Evolutionary conservation across 2,113 vertebrate species (phyloP).

Genomic region (Camelus bactrianus): DNA sequence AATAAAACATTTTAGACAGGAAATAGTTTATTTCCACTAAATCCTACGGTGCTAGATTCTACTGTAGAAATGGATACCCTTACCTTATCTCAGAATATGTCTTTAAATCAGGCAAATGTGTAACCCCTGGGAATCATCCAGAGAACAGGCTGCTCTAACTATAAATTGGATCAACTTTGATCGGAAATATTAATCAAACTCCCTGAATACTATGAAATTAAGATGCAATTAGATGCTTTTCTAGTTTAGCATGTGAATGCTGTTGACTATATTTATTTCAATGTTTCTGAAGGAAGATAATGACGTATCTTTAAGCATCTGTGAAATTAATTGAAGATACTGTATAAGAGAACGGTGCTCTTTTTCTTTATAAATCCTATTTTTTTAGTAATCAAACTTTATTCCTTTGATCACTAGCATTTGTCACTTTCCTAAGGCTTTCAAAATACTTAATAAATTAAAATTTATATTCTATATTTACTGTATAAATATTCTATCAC

Average conservation of each 20-base stretch:
- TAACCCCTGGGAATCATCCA: neutral
- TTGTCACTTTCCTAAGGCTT: neutral
- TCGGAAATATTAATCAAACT: constrained; percentile 2
- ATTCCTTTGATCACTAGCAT: constrained; percentile 15
- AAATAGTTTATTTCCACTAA: neutral
- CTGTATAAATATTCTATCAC: neutral
- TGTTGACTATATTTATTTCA: constrained; percentile 15
- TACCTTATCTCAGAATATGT: neutral
- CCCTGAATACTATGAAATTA: neutral
- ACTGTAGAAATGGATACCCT: neutral
- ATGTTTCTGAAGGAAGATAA: neutral
- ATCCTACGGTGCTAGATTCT: neutral
- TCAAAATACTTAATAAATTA: neutral
- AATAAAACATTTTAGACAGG: neutral
- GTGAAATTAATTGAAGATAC: neutral
- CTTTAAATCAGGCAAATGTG: constrained; percentile 14
- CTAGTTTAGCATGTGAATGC: neutral
- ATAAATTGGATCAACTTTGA: constrained; percentile 13
- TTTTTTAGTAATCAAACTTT: neutral
- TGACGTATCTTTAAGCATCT: neutral
- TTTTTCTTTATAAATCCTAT: neutral
- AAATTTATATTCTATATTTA: neutral
- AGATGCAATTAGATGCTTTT: constrained; percentile 47
- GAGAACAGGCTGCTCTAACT: neutral
- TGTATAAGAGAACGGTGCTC: neutral